Base-by-base conservation (phyloP, 2,888 invertebrate species). In the Ectobius pallidus region DNA sequence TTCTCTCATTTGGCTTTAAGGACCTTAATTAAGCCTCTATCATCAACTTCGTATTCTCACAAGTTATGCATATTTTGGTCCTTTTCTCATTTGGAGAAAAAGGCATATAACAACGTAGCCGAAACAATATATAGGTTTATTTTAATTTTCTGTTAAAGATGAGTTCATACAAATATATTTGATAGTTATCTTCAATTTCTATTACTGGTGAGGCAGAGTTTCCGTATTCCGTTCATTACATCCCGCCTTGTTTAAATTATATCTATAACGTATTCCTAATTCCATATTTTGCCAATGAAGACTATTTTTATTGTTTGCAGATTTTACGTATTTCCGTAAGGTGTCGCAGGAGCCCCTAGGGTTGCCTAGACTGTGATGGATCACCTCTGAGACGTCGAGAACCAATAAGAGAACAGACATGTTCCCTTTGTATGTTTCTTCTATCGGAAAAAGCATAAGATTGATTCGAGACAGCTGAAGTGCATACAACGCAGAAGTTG, bases 401-500 rank as follows among this genome's bases (percentile, higher is more conserved):
- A 22, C 22, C 52, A 52, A 22, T 49, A 49, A 49, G 7, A 49
- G 18, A 49, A 49, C 46, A 49, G 18, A 52, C 9, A 14, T 22
- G 3, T 52, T 18, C 22, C 2, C 52, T 52, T 2, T 52, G 22
- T 22, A 22, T 4, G 52, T 22, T 22, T 14, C 52, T 22, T 52
- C 52, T 52, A 52, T 52, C 25, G 52, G 52, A 22, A 52, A 52
- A 52, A 52, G 52, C 25, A 20, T 22, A 52, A 22, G 52, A 52
- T 52, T 52, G 52, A 52, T 52, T 22, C 22, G 22, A 52, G 25
- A 52, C 52, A 22, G 52, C 3, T 2, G 22, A 7, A 22, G 22
- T 20, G 7, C 11, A 7, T 2, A 25, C 3, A 16, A 18, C 6
- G 46, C 16, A 16, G 3, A 9, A 18, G 7, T 46, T 3, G n/a